These are phyloP conservation scores for Alosa alosa DNA, from an alignment of 2,113 vertebrate genomes.

Conservation along the genomic window DNA sequence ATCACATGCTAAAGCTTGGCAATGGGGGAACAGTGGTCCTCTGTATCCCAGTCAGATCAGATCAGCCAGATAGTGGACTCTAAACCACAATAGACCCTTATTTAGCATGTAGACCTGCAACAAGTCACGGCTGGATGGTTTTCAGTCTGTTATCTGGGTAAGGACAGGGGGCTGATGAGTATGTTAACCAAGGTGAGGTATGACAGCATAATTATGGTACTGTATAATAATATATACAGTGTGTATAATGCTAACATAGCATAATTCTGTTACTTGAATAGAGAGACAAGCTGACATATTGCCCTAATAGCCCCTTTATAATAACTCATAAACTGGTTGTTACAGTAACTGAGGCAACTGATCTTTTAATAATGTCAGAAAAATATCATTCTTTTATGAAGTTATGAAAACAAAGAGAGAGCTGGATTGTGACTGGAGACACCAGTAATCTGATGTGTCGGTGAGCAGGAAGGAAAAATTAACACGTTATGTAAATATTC, in stretches of 20 bases:
- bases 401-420: background rate
- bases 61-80: background rate
- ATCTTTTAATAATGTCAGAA: too few species aligned
- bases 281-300: too few species aligned
- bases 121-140: background rate
- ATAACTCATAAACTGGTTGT: too few species aligned
- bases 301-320: too few species aligned
- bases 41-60: background rate
- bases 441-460: background rate
- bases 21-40: background rate
- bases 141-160: background rate
- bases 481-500: background rate
- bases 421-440: background rate
- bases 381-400: background rate
- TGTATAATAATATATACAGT: background rate
- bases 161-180: background rate
- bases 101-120: background rate
- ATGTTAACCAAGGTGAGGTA: background rate
- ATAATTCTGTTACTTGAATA: too few species aligned
- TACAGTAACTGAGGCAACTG: too few species aligned
- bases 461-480: background rate
- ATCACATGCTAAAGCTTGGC: background rate
- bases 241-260: background rate
- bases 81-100: background rate
- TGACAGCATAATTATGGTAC: background rate